These are phyloP conservation scores for Vanessa cardui DNA, from an alignment of 2,888 invertebrate species.

Conservation along the genomic window DNA sequence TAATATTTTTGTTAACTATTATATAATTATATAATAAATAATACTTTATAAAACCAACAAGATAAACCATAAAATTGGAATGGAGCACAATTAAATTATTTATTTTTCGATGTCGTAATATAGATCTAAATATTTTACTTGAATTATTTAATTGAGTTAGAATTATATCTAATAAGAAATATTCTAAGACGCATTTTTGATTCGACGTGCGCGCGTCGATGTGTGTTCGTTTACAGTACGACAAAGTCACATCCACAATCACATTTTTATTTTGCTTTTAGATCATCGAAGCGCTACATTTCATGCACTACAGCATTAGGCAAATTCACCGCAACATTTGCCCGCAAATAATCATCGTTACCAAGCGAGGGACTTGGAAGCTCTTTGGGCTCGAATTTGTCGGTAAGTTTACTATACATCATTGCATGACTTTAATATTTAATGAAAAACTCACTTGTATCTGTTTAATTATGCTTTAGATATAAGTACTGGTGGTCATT, in stretches of 20 bases:
- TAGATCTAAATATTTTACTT: no score
- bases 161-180: no score
- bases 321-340: conserved; percentile 97
- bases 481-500: no score
- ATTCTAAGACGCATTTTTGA: no score
- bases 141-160: no score
- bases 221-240: background rate
- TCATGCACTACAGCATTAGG: conserved; percentile 93
- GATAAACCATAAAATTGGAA: no score
- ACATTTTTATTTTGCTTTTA: conserved; percentile 65
- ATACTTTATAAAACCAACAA: no score
- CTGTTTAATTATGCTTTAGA: background rate
- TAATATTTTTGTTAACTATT: no score
- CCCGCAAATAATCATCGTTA: conserved; percentile 95
- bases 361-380: conserved; percentile 97
- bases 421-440: background rate
- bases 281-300: conserved; percentile 97
- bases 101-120: no score
- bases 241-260: background rate
- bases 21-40: no score
- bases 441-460: background rate
- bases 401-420: conserved; percentile 82
- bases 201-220: no score
- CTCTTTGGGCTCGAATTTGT: conserved; percentile 96
- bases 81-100: no score